A percentile compares a stretch with the other conserved stretches of the same genome.
phyloP scores from a whole-genome alignment of 2,888 invertebrate species.

The Parascotia fuliginaria region DNA sequence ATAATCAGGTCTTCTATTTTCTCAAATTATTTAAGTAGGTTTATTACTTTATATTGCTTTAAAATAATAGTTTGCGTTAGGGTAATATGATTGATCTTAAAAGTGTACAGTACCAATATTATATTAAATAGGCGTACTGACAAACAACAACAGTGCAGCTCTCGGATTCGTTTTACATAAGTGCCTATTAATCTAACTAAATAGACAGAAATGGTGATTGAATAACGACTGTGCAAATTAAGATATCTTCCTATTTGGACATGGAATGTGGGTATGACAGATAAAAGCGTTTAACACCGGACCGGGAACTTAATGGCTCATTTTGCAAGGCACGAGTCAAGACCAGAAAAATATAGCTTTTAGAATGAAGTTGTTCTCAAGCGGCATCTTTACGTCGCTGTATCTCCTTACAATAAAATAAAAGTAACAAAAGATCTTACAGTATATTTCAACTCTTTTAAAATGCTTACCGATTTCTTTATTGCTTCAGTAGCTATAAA shows the following conservation, averaged over 20 bases:
- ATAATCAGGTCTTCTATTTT: too few species aligned
- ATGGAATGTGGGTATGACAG: constrained; percentile 36
- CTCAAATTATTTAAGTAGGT: too few species aligned
- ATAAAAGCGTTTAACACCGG: constrained; percentile 27
- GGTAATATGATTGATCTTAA: too few species aligned
- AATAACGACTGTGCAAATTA: constrained; percentile 27
- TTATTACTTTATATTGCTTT: too few species aligned
- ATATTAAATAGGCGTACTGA: not conserved
- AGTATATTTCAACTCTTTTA: constrained; percentile 52
- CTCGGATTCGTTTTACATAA: not conserved
- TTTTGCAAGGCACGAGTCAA: constrained; percentile 20
- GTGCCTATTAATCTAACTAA: constrained; percentile 13
- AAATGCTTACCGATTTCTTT: constrained; percentile 60
- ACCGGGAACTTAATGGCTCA: constrained; percentile 17
- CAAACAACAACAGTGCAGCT: not conserved
- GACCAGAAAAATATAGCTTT: constrained; percentile 19
- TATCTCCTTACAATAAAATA: constrained; percentile 39
- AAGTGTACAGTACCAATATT: not conserved
- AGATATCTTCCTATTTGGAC: constrained; percentile 32
- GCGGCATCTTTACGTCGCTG: constrained; percentile 23
- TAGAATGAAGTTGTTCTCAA: constrained; percentile 24
- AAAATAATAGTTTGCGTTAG: too few species aligned
- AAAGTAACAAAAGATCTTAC: constrained; percentile 38
- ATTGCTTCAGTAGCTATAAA: constrained; percentile 68
- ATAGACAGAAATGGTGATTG: constrained; percentile 24